phyloP scores from a whole-genome alignment of 2,888 invertebrate species.

The Trilocha varians region DNA sequence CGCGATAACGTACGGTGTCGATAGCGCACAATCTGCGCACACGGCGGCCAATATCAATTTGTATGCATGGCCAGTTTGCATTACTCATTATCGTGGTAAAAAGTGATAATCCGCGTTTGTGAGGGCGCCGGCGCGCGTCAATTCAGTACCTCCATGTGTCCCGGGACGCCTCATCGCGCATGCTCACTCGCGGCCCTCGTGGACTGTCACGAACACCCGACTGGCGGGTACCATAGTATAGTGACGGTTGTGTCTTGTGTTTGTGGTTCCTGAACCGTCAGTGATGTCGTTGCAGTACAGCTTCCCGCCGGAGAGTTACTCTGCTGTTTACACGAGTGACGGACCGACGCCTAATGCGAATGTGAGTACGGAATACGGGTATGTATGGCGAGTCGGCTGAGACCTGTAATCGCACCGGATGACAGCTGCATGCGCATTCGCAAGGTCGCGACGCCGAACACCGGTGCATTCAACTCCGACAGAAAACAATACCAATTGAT shows the following conservation, averaged over 20 bases:
- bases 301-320: conserved; percentile 63
- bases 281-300: conserved; percentile 47
- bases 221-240: conserved; percentile 5
- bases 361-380: conserved; percentile 50
- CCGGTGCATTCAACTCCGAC: conserved; percentile 60
- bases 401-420: conserved; percentile 30
- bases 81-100: conserved; percentile 51
- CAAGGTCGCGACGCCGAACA: conserved; percentile 47
- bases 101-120: conserved; percentile 48
- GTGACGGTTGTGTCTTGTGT: conserved; percentile 18
- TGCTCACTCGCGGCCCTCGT: conserved; percentile 23
- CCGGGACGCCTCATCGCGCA: conserved; percentile 18
- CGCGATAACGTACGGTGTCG: conserved; percentile 48
- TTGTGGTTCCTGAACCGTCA: conserved; percentile 28
- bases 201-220: conserved; percentile 34
- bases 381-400: conserved; percentile 14
- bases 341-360: conserved; percentile 35
- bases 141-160: conserved; percentile 11
- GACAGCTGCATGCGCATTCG: conserved; percentile 31
- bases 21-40: conserved; percentile 35
- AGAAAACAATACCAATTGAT: background rate
- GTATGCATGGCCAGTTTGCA: conserved; percentile 44
- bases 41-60: conserved; percentile 34
- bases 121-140: conserved; percentile 27
- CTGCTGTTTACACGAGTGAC: conserved; percentile 51